Evolutionary conservation across 2,888 invertebrate genomes (phyloP), one percentile per base, ranked within the genome.

Genomic region (Tipula helvola): DNA sequence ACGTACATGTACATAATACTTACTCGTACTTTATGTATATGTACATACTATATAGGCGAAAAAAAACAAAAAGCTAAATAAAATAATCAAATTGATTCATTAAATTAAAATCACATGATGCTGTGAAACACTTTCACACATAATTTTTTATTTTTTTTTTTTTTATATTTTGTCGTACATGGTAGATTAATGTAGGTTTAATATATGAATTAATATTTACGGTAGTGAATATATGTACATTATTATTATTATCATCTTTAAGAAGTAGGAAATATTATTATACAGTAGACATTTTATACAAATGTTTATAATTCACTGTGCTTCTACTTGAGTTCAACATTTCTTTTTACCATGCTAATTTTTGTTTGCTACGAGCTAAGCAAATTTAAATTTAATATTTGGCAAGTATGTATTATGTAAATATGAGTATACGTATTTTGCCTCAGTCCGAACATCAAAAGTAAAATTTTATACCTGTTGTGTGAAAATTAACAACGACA

Each of bases 51-150:
- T 52, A 71, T 71, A 71, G 71, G 28, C 71, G n/a, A n/a, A 57
- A 52, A 52, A 52, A 52, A 16, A 44, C n/a, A 52, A 71, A 71
- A 71, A 71, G 28, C 71, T 71, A 71, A 71, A 71, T 28, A 71
- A 71, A 71, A 71, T 71, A 71, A 71, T 71, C 71, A 71, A 71
- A 71, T 71, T 71, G 71, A 71, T 28, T 71, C 71, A 28, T 71
- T 71, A 71, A 71, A 71, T 71, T 71, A 71, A 28, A 71, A 18
- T 71, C 71, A 71, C 71, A 71, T 71, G 71, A 71, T 71, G 71
- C 71, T 71, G 71, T 71, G 71, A 71, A 71, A 71, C 71, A 71
- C 71, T 71, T 71, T 71, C 71, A 71, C 71, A 71, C 71, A 71
- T 71, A 71, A 71, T 12, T 71, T 71, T 18, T 28, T 10, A 28